Conservation (phyloP, 2,797 vertebrate genomes). For the Dendrocincla tyrannina region DNA sequence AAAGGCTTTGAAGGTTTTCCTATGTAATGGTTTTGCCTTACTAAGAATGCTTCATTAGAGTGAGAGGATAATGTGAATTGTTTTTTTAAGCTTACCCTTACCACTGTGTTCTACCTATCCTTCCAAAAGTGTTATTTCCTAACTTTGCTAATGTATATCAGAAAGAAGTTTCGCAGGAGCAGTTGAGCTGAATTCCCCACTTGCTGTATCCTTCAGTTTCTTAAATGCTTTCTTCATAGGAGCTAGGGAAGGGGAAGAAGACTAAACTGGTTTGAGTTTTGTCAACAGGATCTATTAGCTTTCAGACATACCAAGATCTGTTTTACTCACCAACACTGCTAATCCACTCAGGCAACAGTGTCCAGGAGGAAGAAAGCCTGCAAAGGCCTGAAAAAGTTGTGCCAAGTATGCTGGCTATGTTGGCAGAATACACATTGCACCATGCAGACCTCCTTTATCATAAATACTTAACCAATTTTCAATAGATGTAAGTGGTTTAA, state of each 20-base stretch:
- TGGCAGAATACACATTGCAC: conserved; percentile 1
- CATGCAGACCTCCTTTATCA: conserved; percentile 21
- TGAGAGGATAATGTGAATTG: neutral
- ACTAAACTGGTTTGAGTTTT: neutral
- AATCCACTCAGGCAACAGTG: neutral
- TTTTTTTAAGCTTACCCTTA: neutral
- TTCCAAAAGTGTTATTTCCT: neutral
- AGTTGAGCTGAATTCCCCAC: neutral
- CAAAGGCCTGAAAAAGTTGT: neutral
- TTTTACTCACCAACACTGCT: neutral
- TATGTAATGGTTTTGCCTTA: neutral
- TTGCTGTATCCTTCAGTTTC: neutral
- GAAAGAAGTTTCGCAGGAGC: neutral
- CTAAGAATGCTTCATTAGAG: neutral
- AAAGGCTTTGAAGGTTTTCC: neutral
- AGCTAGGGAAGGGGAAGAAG: neutral
- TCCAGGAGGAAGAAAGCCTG: neutral
- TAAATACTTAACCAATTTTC: conserved; percentile 68
- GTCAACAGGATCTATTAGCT: neutral
- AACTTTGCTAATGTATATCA: fast-evolving
- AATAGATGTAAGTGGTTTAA: conserved; percentile 63
- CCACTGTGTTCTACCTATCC: neutral
- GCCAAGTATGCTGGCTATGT: neutral
- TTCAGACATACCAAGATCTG: neutral
- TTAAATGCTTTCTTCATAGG: neutral